Percentiles rank a stretch among this genome's conserved stretches.
These are phyloP conservation scores for Andrena minutula DNA, from an alignment of 2,888 invertebrate species.

Conservation along the genomic window DNA sequence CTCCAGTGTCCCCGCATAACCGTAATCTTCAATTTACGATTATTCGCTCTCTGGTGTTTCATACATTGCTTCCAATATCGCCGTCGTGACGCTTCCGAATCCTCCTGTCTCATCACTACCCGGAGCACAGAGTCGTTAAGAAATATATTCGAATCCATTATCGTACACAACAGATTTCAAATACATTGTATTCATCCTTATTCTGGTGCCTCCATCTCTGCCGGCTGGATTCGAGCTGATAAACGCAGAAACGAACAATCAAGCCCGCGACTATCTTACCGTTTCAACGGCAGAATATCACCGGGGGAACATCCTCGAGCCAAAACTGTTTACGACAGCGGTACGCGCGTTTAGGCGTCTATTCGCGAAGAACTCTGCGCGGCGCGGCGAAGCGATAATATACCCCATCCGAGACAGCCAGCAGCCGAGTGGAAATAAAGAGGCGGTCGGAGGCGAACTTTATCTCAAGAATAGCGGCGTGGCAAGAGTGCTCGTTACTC, in stretches of 20 bases:
- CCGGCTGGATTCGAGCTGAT: not conserved
- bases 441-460: conserved; percentile 58
- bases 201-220: not conserved
- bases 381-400: conserved; percentile 55
- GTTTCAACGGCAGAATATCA: conserved; percentile 13
- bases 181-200: too few species aligned
- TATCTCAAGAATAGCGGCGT: conserved; percentile 55
- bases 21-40: conserved; percentile 24
- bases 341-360: conserved; percentile 44
- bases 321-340: conserved; percentile 52
- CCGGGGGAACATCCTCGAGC: not conserved
- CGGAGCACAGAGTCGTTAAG: not conserved
- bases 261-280: conserved; percentile 21
- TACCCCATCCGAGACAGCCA: conserved; percentile 58
- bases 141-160: not conserved
- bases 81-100: not conserved
- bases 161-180: too few species aligned
- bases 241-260: not conserved
- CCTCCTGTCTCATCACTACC: not conserved
- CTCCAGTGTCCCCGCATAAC: not conserved
- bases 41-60: not conserved
- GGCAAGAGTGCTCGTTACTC: conserved; percentile 65
- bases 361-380: conserved; percentile 42
- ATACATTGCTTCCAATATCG: too few species aligned
- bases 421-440: conserved; percentile 69